These are phyloP conservation scores for Crossocerus cetratus DNA, from an alignment of 2,888 invertebrate genomes.

Conservation along the genomic window DNA sequence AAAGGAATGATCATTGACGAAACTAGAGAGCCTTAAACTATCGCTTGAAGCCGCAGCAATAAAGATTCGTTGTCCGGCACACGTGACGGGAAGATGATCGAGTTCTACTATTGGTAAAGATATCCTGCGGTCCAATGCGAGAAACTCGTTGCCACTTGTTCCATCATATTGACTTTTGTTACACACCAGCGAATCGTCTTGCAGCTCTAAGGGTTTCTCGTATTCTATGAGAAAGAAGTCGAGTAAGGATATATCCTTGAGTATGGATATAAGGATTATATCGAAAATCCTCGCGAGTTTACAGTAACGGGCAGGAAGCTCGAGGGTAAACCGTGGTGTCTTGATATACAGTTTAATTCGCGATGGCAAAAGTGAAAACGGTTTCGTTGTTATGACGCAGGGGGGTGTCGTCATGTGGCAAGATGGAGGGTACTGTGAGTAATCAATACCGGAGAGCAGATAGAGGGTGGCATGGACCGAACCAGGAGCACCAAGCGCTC, in stretches of 20 bases:
- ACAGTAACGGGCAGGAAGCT: background rate
- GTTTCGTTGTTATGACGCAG: slow-evolving; percentile 32
- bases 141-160: no score
- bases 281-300: no score
- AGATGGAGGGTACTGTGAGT: slow-evolving; percentile 57
- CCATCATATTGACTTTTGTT: no score
- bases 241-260: no score
- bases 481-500: slow-evolving; percentile 24
- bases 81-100: slow-evolving; percentile 12
- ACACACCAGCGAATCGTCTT: no score
- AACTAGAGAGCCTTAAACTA: slow-evolving; percentile 12
- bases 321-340: background rate
- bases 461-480: slow-evolving; percentile 55
- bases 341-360: background rate
- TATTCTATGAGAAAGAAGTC: no score
- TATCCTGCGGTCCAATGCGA: background rate
- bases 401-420: slow-evolving; percentile 47
- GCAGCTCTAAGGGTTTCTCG: no score
- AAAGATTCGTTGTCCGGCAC: slow-evolving; percentile 32
- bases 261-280: no score
- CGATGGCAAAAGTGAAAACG: slow-evolving; percentile 15
- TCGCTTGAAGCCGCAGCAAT: slow-evolving; percentile 1
- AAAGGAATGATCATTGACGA: slow-evolving; percentile 4
- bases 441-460: slow-evolving; percentile 62
- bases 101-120: background rate